Conservation (phyloP, 2,113 vertebrate genomes). For the Nothocercus nigrocapillus region DNA sequence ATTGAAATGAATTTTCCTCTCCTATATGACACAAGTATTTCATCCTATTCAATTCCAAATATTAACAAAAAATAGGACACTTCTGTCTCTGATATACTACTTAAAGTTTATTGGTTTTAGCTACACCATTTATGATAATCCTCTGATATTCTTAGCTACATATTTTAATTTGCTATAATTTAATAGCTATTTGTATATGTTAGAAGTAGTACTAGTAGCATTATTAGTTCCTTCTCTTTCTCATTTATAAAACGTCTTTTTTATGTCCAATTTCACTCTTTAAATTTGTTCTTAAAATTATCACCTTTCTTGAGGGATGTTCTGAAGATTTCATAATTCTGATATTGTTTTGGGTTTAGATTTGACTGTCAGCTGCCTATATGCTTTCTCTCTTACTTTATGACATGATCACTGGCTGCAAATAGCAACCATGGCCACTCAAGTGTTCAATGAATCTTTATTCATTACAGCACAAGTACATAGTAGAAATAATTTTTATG, state of each 20-base stretch:
- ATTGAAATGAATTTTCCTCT: not conserved
- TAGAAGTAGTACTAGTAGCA: not conserved
- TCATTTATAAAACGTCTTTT: not conserved
- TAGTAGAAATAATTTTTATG: not conserved
- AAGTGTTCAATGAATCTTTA: not conserved
- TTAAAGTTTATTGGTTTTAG: not conserved
- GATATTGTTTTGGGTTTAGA: not conserved
- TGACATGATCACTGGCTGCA: not conserved
- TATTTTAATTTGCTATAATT: not conserved
- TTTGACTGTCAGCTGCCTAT: not conserved
- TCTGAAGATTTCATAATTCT: not conserved
- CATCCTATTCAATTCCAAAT: not conserved
- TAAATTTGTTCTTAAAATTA: not conserved
- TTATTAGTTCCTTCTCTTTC: not conserved
- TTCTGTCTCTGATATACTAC: not conserved
- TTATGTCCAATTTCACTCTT: not conserved
- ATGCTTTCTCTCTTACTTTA: not conserved
- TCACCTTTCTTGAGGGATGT: not conserved
- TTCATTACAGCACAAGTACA: not conserved
- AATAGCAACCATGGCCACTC: not conserved
- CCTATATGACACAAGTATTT: not conserved
- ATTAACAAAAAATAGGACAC: not conserved
- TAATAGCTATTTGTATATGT: not conserved
- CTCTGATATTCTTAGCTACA: not conserved
- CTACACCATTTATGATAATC: not conserved